Percentiles rank a stretch among this genome's conserved stretches.
Evolutionary conservation across 2,797 vertebrate species (phyloP).

Genomic region (Parauchenoglanis punctatus): DNA sequence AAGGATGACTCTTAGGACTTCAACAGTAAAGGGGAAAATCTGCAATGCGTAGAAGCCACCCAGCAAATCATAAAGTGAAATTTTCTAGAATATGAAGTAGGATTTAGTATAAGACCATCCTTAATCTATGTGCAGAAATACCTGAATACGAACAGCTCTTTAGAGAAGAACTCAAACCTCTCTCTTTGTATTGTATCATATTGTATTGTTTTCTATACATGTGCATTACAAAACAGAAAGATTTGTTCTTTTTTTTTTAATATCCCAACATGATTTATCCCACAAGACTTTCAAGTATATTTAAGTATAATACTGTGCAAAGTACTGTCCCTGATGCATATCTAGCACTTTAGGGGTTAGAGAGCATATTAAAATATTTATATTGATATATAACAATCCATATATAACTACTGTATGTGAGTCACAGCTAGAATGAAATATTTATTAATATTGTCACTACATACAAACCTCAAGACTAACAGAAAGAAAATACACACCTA

Average conservation of each 20-base stretch:
- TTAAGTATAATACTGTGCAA: not conserved
- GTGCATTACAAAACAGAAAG: not conserved
- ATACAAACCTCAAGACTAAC: not conserved
- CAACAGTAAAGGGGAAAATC: not conserved
- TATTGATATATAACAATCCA: not conserved
- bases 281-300: not conserved
- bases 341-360: not conserved
- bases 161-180: not conserved
- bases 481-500: too few species aligned
- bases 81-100: not conserved
- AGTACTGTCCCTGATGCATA: not conserved
- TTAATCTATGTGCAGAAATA: not conserved
- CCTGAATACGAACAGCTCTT: not conserved
- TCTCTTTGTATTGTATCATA: not conserved
- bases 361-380: not conserved
- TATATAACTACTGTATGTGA: not conserved
- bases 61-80: not conserved
- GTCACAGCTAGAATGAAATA: not conserved
- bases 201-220: not conserved
- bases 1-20: too few species aligned
- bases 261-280: not conserved
- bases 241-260: not conserved
- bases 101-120: not conserved
- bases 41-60: not conserved
- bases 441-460: not conserved